Conservation (phyloP, 2,113 vertebrate genomes). For the Plecotus auritus region DNA sequence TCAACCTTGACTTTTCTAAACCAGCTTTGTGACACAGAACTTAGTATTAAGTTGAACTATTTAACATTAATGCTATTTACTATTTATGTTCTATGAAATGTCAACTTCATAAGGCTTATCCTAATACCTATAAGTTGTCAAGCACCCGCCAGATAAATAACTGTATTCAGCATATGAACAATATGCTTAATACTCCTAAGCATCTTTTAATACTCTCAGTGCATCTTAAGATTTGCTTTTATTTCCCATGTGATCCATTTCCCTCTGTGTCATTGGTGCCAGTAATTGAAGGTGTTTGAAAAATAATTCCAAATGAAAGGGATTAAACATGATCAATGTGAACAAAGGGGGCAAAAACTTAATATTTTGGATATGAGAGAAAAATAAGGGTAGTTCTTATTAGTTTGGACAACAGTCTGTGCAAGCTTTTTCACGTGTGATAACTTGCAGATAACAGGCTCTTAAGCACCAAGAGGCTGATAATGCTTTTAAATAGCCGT, state of each 20-base stretch:
- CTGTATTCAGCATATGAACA: background rate
- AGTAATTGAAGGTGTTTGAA: background rate
- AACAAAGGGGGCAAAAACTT: background rate
- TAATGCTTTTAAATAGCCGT: background rate
- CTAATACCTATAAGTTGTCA: background rate
- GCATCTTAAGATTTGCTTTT: background rate
- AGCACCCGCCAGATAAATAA: background rate
- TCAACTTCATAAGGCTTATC: background rate
- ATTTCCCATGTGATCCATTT: background rate
- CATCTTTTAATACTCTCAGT: background rate
- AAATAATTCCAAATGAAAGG: background rate
- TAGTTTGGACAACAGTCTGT: background rate
- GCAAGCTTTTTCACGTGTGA: background rate
- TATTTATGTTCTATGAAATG: slow-evolving; percentile 2
- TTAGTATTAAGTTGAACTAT: background rate
- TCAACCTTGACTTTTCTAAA: background rate
- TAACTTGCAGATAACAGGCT: background rate
- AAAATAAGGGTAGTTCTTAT: background rate
- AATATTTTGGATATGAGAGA: background rate
- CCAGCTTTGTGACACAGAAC: background rate
- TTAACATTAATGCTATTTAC: background rate
- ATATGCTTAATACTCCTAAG: background rate
- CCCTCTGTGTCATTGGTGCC: background rate
- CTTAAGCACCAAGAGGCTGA: background rate
- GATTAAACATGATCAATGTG: background rate